A percentile compares a stretch with the other conserved stretches of the same genome.
Evolutionary conservation across 2,113 vertebrate species (phyloP).

Genomic region (Myiozetetes cayanensis): DNA sequence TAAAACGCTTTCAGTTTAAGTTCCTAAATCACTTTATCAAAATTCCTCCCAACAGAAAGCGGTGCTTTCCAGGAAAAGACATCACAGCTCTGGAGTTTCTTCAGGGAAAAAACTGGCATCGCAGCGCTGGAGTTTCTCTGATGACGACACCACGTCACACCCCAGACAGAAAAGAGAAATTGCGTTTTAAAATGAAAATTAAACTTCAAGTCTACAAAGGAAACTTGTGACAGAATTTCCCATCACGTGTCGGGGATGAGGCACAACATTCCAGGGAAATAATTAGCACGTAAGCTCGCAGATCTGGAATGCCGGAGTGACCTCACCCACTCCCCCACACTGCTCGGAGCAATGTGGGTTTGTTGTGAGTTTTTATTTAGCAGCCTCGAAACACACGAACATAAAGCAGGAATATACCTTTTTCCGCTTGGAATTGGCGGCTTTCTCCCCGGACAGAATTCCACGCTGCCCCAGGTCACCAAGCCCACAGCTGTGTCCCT

Average conservation of each 20-base stretch:
- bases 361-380: background rate
- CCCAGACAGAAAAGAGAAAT: background rate
- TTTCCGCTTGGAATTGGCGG: constrained; percentile 44
- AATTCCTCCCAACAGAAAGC: rapidly evolving
- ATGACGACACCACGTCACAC: rapidly evolving
- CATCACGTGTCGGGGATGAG: background rate
- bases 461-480: constrained; percentile 24
- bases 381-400: background rate
- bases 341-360: rapidly evolving
- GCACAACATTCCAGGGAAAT: background rate
- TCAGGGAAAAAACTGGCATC: rapidly evolving
- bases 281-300: background rate
- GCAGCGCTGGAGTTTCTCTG: background rate
- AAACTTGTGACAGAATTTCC: rapidly evolving
- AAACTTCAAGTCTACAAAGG: rapidly evolving
- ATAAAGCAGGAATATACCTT: constrained; percentile 59
- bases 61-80: background rate
- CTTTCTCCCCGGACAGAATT: constrained; percentile 8
- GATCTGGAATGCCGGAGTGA: background rate
- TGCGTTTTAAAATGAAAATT: rapidly evolving
- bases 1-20: background rate
- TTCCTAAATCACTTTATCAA: background rate
- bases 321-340: background rate
- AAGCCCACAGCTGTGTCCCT: constrained; percentile 53
- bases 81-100: background rate